Evolutionary conservation across 2,113 vertebrate genomes (phyloP), one percentile per base, ranked within the genome.

Genomic region (Leptobrachium ailaonicum): DNA sequence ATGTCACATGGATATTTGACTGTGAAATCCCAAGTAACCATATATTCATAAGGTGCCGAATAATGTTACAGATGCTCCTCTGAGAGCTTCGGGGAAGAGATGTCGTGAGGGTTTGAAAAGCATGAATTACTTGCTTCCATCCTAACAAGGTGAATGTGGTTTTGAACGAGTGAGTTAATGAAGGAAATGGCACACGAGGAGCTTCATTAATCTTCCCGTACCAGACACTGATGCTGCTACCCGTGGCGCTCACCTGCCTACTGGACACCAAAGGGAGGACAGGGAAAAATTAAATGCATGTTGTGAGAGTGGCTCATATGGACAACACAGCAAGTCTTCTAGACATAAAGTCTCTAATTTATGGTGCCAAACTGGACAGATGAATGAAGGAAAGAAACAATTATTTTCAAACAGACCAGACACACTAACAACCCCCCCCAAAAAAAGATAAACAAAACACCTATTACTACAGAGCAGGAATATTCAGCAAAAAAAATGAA

Each of bases 151-250:
- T 41, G 68, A 42, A 71, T 66, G 76, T 71, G 67, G 56, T 67
- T 68, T 32, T 20, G 8, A 6, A 76, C 63, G 43, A 56, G 75
- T 7, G 60, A 32, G 66, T 77, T 58, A 78, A 60, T 6, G 56
- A 78, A 60, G 68, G 43, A 71, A 66, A 68, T 50, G 70, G 54
- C 67, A 71, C 67, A 71, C 67, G 4, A 66, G 68, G 76, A 56
- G 67, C n/a, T 41, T 63, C 67, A 78, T 71, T 78, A 78, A 78
- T 78, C 76, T 70, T 78, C n/a, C 32, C 1, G 54, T 50, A 43
- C 67, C 67, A 71, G 76, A 43, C 67, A 44, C 67, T 70, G 67
- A 54, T 71, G 50, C 20, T 56, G 54, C 63, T 64, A 13, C 20
- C 20, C 20, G 1, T 32, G 20, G 14, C 20, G 6, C 53, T 60